Percentiles rank a stretch among this genome's conserved stretches.
Conservation (phyloP, 2,797 vertebrate genomes). For the Poecilia picta region DNA sequence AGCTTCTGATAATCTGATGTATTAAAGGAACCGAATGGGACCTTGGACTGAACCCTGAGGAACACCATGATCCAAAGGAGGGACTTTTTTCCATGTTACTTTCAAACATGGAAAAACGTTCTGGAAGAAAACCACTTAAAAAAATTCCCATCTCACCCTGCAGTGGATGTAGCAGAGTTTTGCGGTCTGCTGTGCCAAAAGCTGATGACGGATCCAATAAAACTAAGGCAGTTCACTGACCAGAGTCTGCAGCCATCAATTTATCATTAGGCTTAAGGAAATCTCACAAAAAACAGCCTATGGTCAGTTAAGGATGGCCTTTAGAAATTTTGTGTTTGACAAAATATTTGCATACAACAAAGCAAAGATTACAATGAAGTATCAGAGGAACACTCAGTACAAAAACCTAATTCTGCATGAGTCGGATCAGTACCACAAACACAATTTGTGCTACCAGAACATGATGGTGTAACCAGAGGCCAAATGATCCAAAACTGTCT, state of each 20-base stretch:
- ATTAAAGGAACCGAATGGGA: neutral
- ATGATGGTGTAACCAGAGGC: neutral
- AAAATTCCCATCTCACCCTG: neutral
- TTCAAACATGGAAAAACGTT: neutral
- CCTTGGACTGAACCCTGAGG: neutral
- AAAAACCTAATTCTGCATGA: neutral
- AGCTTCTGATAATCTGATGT: too few relatives aligned
- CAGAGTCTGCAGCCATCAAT: neutral
- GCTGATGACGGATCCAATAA: neutral
- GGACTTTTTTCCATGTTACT: neutral
- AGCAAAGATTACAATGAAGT: neutral
- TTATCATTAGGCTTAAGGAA: neutral
- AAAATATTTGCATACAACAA: neutral
- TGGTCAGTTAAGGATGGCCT: neutral
- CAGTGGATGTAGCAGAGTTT: neutral
- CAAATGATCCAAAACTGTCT: neutral
- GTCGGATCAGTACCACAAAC: neutral
- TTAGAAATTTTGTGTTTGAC: neutral
- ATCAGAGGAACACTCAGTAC: neutral
- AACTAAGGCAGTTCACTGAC: neutral
- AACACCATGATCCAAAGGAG: neutral
- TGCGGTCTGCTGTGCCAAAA: neutral
- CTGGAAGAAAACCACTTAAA: neutral
- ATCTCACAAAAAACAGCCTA: neutral
- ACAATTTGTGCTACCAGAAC: neutral